Percentiles rank a stretch among this genome's conserved stretches.
Conservation (phyloP, 1,140 invertebrate species). For the Drosophila lacteicornis region DNA sequence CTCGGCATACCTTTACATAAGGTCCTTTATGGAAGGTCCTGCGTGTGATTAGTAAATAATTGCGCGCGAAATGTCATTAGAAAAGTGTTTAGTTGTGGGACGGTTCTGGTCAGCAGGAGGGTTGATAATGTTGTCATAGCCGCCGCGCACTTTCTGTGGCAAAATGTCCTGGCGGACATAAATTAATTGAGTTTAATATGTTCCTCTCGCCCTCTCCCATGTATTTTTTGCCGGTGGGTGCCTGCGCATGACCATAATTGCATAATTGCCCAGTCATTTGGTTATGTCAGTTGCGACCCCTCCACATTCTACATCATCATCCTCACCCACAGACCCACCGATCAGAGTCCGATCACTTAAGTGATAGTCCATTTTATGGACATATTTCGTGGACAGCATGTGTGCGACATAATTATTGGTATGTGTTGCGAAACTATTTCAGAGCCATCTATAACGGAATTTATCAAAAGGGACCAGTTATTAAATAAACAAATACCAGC, state of each 20-base stretch:
- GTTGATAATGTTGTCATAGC: conserved; percentile 73
- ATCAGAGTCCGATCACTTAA: conserved; percentile 58
- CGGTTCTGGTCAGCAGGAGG: conserved; percentile 11
- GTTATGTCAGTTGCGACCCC: conserved; percentile 66
- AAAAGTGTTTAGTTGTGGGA: conserved; percentile 64
- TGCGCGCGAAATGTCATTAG: conserved; percentile 73
- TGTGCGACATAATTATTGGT: conserved; percentile 77
- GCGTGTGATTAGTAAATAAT: conserved; percentile 76
- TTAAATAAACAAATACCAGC: not conserved
- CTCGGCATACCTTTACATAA: conserved; percentile 26
- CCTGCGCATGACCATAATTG: conserved; percentile 73
- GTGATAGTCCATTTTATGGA: conserved; percentile 78
- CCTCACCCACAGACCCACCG: conserved; percentile 7
- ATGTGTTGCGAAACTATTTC: conserved; percentile 58
- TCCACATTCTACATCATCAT: conserved; percentile 15
- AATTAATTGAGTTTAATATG: conserved; percentile 72
- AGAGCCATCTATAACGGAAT: conserved; percentile 63
- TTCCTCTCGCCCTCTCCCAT: conserved; percentile 26
- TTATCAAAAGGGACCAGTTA: conserved; percentile 35
- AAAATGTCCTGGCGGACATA: conserved; percentile 38
- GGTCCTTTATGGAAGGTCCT: conserved; percentile 31
- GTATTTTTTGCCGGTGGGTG: conserved; percentile 27
- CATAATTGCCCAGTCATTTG: conserved; percentile 78
- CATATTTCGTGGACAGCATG: conserved; percentile 70
- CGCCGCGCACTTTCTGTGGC: conserved; percentile 24